Evolutionary conservation across 2,888 invertebrate genomes (phyloP).

Genomic region (Polydrusus pterygomalis): DNA sequence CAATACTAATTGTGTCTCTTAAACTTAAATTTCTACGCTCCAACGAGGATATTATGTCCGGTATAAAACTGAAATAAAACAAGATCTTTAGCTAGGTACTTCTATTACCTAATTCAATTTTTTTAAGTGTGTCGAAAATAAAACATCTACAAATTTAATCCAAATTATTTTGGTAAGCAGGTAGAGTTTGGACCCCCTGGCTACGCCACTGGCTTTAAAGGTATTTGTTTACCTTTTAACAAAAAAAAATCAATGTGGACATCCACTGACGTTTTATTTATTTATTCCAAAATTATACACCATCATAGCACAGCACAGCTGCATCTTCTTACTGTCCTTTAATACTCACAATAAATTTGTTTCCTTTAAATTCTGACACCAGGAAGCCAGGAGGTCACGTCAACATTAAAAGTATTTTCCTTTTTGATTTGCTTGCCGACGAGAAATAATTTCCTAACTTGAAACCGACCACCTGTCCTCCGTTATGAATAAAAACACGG

Average conservation of each 20-base stretch:
- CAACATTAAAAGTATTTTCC: slow-evolving; percentile 25
- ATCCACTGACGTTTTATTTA: not conserved
- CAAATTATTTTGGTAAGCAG: too few species aligned
- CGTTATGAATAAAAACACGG: slow-evolving; percentile 34
- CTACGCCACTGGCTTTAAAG: too few species aligned
- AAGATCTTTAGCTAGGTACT: too few species aligned
- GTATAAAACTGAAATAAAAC: too few species aligned
- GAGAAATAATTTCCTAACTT: slow-evolving; percentile 24
- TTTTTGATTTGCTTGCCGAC: slow-evolving; percentile 20
- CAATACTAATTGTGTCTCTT: too few species aligned
- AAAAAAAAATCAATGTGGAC: not conserved
- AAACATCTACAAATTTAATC: too few species aligned
- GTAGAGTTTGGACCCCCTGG: too few species aligned
- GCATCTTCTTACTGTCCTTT: slow-evolving; percentile 9
- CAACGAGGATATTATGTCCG: too few species aligned
- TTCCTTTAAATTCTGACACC: slow-evolving; percentile 26
- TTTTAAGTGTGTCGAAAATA: too few species aligned
- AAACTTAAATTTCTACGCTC: too few species aligned
- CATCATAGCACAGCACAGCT: slow-evolving; percentile 1
- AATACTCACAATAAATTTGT: slow-evolving; percentile 9
- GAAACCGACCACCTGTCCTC: slow-evolving; percentile 33
- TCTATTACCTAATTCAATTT: too few species aligned
- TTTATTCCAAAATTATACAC: slow-evolving; percentile 12
- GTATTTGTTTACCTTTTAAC: too few species aligned
- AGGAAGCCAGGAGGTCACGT: slow-evolving; percentile 27